A percentile compares a stretch with the other conserved stretches of the same genome.
Conservation (phyloP, 2,113 vertebrate species). For the Telmatochromis brachygnathus region DNA sequence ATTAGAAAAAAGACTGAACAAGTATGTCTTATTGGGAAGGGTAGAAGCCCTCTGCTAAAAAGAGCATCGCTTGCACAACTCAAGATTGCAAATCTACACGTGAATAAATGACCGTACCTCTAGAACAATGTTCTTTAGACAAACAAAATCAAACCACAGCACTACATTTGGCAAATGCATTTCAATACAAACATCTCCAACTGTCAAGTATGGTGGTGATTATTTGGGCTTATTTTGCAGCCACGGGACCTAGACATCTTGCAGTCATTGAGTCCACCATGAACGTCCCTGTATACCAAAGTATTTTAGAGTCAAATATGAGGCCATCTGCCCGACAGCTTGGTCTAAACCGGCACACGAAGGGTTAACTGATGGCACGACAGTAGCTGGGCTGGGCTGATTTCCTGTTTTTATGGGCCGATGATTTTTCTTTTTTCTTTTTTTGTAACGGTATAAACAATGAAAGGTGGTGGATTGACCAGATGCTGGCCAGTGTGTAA, state of each 20-base stretch:
- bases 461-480: neutral
- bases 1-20: neutral
- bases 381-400: neutral
- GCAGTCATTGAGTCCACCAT: neutral
- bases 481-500: neutral
- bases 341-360: neutral
- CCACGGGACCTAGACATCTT: neutral
- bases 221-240: neutral
- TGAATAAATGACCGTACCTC: neutral
- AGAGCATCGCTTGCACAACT: neutral
- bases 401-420: neutral
- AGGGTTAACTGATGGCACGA: neutral
- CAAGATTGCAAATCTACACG: neutral
- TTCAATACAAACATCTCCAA: neutral
- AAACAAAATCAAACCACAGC: neutral
- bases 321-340: neutral
- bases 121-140: neutral
- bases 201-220: neutral
- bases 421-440: neutral
- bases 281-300: neutral
- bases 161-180: neutral
- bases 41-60: neutral
- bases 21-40: neutral
- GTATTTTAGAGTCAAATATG: neutral
- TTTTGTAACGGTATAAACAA: neutral